Percentiles rank a stretch among this genome's conserved stretches.
phyloP scores from a whole-genome alignment of 2,113 vertebrate genomes.

The Romanogobio albipinnatus region DNA sequence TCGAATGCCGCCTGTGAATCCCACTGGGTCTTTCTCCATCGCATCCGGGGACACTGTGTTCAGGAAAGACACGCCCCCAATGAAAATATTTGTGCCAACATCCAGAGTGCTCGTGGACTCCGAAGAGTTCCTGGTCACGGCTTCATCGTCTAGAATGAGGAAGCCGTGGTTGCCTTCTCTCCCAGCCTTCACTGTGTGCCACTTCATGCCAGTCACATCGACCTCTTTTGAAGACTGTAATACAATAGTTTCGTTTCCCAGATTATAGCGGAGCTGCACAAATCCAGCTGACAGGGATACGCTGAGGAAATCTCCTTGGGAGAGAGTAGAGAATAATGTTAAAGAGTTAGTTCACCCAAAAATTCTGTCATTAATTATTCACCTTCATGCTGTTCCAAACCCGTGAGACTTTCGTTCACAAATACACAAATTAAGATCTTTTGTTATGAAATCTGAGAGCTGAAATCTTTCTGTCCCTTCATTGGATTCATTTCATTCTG shows the following conservation, averaged over 20 bases:
- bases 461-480: too few relatives aligned
- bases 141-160: constrained; percentile 76
- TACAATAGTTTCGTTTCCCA: constrained; percentile 77
- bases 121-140: constrained; percentile 64
- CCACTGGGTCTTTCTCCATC: constrained; percentile 70
- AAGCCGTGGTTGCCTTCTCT: constrained; percentile 78
- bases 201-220: constrained; percentile 64
- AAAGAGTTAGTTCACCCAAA: neutral
- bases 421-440: too few relatives aligned
- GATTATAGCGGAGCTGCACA: constrained; percentile 82
- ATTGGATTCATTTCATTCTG: too few relatives aligned
- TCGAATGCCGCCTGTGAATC: constrained; percentile 82
- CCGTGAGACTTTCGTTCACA: too few relatives aligned
- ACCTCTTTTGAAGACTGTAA: constrained; percentile 72
- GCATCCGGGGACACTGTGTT: constrained; percentile 74
- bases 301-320: constrained; percentile 87
- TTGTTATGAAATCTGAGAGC: too few relatives aligned
- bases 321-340: constrained; percentile 33
- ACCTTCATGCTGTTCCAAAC: too few relatives aligned
- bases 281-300: constrained; percentile 79
- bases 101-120: constrained; percentile 79
- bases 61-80: constrained; percentile 82
- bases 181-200: constrained; percentile 80
- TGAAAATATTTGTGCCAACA: constrained; percentile 77
- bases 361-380: too few relatives aligned